Base-by-base conservation (phyloP, 2,113 vertebrate genomes). In the Periophthalmus modestus region DNA sequence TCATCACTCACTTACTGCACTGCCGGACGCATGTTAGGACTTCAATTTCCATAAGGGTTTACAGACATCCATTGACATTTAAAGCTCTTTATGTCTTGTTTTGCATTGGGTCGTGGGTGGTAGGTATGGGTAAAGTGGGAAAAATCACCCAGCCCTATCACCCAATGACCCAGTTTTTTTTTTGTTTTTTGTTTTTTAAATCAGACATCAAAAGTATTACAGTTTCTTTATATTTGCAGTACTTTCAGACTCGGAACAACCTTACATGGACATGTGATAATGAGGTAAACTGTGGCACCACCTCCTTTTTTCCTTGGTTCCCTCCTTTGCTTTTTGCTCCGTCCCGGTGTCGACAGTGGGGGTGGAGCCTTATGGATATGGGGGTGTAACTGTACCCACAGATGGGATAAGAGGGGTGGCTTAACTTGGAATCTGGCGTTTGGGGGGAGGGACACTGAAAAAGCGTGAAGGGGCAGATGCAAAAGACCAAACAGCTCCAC, bases 401-500 rank as follows among this genome's bases (percentile, higher is more conserved):
- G 71, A 86, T 81, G 66, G 75, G 79, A 72, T 77, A 83, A 75
- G 84, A 81, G 82, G 86, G 87, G 72, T 78, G 80, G 78, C 77
- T 75, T 85, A 70, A 73, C 74, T 7, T 23, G 72, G 62, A 24
- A 77, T 89, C 86, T 82, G 82, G 75, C 68, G 88, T 85, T 34
- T 65, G 34, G 80, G 84, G 84, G 85, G 87, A 80, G 75, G 77
- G 68, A 83, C 55, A 10, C 48, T 75, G 43, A 76, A 21, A 62
- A 48, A 59, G 52, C 77, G 68, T 52, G 72, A n/a, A 23, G 80
- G 82, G 82, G 76, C 78, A 84, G 90, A 88, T 87, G 86, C 85
- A 92, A 86, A 85, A 34, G 89, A 89, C 81, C 50, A 86, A 92
- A 71, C 87, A 74, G 93, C 92, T 92, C 93, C 91, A 89, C 94